Evolutionary conservation across 1,140 invertebrate genomes (phyloP), one percentile per base, ranked within the genome.

Genomic region (Diprion similis): DNA sequence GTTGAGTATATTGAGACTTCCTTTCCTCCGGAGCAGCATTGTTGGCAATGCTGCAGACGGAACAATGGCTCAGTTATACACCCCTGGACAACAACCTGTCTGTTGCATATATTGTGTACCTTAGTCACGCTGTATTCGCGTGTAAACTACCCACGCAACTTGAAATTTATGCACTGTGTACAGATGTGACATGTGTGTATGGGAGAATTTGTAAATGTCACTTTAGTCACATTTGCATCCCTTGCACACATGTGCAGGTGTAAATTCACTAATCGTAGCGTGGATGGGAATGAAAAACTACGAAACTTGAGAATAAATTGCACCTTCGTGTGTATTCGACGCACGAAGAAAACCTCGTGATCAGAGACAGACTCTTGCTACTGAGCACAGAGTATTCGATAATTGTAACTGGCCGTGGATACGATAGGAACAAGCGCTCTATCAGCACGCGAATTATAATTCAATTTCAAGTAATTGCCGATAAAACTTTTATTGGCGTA

Each of bases 401-500:
- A 6, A 37, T 37, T 37, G 24, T 37, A 37, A 37, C 24, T 6
- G 2, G 24, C 24, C 24, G 1, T 1, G 1, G 24, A 37, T 37
- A 37, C 24, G 24, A 3, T 37, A 2, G 51, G 51, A 59, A 59
- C 51, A 59, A 59, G 2, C 51, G 51, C n/a, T 59, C 51, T 59
- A 59, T 59, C 51, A 59, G 51, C 51, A 59, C n/a, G 51, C 11
- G n/a, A 59, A 59, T 59, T 59, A 59, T 59, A 59, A 59, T 59
- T 59, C 51, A 59, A 59, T 59, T 59, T 11, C 11, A 59, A 59
- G 8, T 8, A 11, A 13, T 59, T 59, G 11, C 51, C 51, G 51
- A 59, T 37, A 3, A 37, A 37, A 37, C 6, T 37, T 37, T 37
- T 1, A 51, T 51, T 15, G 48, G 15, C 15, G 48, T 11, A 59